Conservation (phyloP, 2,888 invertebrate species). For the Blera fallax region DNA sequence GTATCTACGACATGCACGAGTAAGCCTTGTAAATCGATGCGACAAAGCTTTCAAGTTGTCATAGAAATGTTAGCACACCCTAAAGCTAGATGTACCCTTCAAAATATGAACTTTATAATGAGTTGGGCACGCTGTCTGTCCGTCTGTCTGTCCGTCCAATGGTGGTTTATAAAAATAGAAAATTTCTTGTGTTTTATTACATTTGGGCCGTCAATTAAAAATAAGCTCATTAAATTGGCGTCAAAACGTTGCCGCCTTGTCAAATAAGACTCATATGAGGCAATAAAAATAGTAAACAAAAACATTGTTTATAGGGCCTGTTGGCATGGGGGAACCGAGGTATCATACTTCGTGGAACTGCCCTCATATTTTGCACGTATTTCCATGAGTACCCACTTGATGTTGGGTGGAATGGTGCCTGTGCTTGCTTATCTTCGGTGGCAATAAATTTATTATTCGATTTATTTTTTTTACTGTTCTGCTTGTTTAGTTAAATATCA, state of each 20-base stretch:
- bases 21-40: conserved; percentile 24
- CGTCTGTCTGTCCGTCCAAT: too few species aligned
- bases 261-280: background rate
- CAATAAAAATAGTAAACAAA: background rate
- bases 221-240: background rate
- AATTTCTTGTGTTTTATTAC: background rate
- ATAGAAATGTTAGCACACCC: background rate
- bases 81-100: background rate
- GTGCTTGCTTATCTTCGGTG: background rate
- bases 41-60: conserved; percentile 2
- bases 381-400: background rate
- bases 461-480: background rate
- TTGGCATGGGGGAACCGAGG: too few species aligned
- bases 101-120: background rate
- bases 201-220: background rate
- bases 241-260: background rate
- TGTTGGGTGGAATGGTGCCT: background rate
- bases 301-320: too few species aligned
- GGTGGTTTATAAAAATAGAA: background rate
- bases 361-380: too few species aligned
- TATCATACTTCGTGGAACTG: too few species aligned
- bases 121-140: background rate
- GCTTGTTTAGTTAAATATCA: too few species aligned
- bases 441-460: background rate
- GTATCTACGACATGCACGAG: background rate